Conservation (phyloP, 2,797 vertebrate species). For the Diplodus sargus region DNA sequence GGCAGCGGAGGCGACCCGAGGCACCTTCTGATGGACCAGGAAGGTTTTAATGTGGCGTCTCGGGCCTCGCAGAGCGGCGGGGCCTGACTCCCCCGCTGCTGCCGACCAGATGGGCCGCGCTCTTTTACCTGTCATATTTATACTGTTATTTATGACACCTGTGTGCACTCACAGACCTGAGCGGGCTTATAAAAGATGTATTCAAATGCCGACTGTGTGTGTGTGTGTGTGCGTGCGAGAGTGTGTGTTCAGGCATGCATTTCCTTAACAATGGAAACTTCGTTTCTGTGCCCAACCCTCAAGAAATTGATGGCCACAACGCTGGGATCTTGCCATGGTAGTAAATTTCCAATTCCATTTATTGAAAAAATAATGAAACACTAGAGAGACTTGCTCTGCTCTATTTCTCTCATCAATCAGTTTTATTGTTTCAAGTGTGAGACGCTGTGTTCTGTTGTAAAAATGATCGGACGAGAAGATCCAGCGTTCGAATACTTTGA, state of each 20-base stretch:
- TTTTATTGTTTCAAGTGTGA: conserved; percentile 56
- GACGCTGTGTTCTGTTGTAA: conserved; percentile 21
- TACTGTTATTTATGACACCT: conserved; percentile 74
- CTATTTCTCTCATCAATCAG: conserved; percentile 57
- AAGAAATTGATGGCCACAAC: conserved; percentile 79
- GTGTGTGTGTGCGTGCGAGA: conserved; percentile 15
- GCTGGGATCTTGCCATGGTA: conserved; percentile 68
- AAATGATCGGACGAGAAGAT: conserved; percentile 24
- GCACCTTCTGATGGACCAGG: conserved; percentile 51
- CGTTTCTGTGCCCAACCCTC: conserved; percentile 73
- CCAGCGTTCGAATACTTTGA: neutral
- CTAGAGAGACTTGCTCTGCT: conserved; percentile 59
- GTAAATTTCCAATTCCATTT: conserved; percentile 78
- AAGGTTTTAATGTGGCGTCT: conserved; percentile 54
- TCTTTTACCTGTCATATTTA: conserved; percentile 71
- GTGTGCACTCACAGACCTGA: conserved; percentile 49
- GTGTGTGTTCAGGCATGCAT: conserved; percentile 62
- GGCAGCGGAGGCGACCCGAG: conserved; percentile 49
- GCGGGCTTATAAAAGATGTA: conserved; percentile 59
- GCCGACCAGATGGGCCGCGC: conserved; percentile 70
- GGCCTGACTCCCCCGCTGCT: conserved; percentile 55
- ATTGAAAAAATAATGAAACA: conserved; percentile 73
- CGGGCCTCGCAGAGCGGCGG: conserved; percentile 6
- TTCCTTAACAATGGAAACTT: conserved; percentile 83
- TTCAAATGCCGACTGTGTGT: conserved; percentile 49